Conservation (phyloP, 2,113 vertebrate species). For the Notechis scutatus region DNA sequence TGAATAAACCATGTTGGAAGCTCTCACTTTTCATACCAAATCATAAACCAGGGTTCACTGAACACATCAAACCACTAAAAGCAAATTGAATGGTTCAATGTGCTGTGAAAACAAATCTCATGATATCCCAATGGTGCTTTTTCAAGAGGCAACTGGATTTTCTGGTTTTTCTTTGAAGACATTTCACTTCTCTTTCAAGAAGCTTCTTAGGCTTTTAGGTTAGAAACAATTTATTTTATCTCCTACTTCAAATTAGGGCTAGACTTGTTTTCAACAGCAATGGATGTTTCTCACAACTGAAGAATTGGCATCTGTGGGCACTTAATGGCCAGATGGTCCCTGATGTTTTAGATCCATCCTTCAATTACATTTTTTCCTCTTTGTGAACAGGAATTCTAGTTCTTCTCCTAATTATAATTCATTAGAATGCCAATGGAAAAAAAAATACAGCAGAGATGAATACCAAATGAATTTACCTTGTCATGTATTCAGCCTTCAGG, state of each 20-base stretch:
- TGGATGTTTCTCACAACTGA: neutral
- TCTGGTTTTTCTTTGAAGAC: too few relatives aligned
- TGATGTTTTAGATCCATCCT: neutral
- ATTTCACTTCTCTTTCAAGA: too few relatives aligned
- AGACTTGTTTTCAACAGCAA: neutral
- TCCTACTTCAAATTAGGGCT: neutral
- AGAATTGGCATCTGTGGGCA: neutral
- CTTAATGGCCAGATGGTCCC: neutral
- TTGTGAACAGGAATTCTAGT: neutral
- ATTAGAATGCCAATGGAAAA: slow-evolving; percentile 6
- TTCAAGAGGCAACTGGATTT: too few relatives aligned
- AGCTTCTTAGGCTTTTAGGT: neutral
- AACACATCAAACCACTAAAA: neutral
- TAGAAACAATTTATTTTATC: neutral
- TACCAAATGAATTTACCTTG: slow-evolving; percentile 2
- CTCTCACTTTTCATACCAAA: neutral
- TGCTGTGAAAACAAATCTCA: neutral
- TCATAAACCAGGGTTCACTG: neutral
- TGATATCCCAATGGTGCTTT: too few relatives aligned
- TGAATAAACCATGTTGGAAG: neutral
- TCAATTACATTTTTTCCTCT: neutral
- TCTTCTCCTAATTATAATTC: slow-evolving; percentile 9
- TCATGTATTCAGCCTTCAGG: neutral
- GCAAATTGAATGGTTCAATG: neutral
- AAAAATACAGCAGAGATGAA: neutral